phyloP scores from a whole-genome alignment of 37 sponge, comb jelly and placozoan genomes.

The Petrosia ficiformis region DNA sequence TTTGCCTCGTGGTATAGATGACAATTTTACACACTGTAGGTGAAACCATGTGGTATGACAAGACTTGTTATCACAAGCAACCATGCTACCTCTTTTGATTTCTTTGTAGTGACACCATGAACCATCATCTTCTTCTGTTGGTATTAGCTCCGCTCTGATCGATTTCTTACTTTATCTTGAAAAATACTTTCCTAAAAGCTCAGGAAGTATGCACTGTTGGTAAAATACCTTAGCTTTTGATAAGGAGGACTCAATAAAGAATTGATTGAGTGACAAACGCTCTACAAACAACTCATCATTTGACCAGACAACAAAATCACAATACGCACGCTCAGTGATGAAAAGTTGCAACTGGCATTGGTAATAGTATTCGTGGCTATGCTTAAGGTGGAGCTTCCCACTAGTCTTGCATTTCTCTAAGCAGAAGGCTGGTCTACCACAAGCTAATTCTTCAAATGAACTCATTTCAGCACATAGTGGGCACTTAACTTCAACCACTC shows the following conservation, averaged over 20 bases:
- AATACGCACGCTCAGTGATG: no score
- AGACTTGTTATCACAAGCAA: constrained; percentile 33
- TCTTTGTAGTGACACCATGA: constrained; percentile 27
- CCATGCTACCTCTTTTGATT: constrained; percentile 40
- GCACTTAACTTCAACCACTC: constrained; percentile 29
- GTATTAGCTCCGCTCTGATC: neutral
- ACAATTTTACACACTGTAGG: constrained; percentile 10
- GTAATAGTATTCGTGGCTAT: constrained; percentile 33
- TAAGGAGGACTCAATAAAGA: no score
- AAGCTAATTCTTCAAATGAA: constrained; percentile 7
- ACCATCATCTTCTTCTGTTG: constrained; percentile 31
- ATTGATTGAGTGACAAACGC: no score
- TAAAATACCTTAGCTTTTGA: no score
- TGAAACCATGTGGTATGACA: constrained; percentile 36
- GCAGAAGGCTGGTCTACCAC: constrained; percentile 9
- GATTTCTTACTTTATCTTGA: constrained; percentile 2
- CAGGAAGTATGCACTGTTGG: no score
- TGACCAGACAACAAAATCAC: constrained; percentile 48
- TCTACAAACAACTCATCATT: no score
- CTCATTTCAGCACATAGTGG: constrained; percentile 21
- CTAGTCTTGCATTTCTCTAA: neutral
- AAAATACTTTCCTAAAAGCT: constrained; percentile 45
- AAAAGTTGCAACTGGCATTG: no score
- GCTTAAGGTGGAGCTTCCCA: no score
- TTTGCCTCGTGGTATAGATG: constrained; percentile 9